A percentile compares a stretch with the other conserved stretches of the same genome.
Evolutionary conservation across 1,140 invertebrate species (phyloP).

Genomic region (Oncopodura yosiiana): DNA sequence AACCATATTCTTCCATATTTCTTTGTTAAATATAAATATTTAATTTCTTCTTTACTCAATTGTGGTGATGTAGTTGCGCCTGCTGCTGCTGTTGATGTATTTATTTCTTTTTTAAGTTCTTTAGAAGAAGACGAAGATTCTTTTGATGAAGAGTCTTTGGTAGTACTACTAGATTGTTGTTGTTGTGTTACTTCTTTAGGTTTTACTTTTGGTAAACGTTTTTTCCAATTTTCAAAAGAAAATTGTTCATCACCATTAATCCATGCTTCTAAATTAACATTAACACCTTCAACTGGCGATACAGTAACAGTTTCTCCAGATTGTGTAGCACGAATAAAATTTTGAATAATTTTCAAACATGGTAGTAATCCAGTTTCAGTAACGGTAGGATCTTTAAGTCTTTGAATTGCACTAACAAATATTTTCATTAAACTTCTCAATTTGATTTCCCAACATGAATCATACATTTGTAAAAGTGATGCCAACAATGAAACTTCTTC

Average conservation of each 20-base stretch:
- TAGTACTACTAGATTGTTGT: not conserved
- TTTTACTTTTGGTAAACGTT: conserved; percentile 43
- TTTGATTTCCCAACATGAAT: conserved; percentile 90
- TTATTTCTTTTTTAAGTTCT: conserved; percentile 27
- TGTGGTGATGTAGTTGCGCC: conserved; percentile 10
- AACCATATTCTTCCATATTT: conserved; percentile 58
- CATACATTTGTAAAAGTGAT: conserved; percentile 78
- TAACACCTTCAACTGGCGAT: conserved; percentile 50
- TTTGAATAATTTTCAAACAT: conserved; percentile 72
- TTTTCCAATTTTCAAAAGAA: conserved; percentile 60
- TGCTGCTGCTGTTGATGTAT: not conserved
- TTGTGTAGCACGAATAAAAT: conserved; percentile 60
- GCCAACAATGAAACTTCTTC: conserved; percentile 80
- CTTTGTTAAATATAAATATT: conserved; percentile 53
- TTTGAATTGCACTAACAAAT: conserved; percentile 62
- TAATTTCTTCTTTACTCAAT: conserved; percentile 34
- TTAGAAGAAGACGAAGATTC: conserved; percentile 1
- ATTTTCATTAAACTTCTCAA: conserved; percentile 74
- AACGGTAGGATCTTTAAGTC: conserved; percentile 59
- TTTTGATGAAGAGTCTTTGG: not conserved
- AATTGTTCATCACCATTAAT: conserved; percentile 60
- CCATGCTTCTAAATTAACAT: conserved; percentile 66
- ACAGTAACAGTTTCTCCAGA: conserved; percentile 45
- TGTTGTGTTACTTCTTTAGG: not conserved
- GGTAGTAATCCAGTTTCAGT: conserved; percentile 69